These are phyloP conservation scores for Myotis vivesi DNA, from an alignment of 2,797 vertebrate genomes.

Conservation along the genomic window DNA sequence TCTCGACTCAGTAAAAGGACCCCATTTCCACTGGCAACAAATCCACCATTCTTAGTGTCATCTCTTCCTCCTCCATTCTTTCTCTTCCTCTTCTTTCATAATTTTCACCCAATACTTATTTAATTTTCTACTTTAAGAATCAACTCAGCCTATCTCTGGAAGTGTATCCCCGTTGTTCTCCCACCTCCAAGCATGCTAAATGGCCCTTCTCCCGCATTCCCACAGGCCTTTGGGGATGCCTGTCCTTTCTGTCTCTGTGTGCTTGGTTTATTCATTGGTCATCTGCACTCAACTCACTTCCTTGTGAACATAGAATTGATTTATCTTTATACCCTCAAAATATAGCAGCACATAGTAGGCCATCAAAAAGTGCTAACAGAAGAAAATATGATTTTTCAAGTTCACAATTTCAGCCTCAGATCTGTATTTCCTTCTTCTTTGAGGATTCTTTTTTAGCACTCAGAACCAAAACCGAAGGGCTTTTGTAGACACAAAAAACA, in stretches of 20 bases:
- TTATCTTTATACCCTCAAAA: background rate
- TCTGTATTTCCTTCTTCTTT: constrained; percentile 20
- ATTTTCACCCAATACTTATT: background rate
- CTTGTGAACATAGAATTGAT: background rate
- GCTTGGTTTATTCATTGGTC: background rate
- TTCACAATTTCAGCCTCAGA: background rate
- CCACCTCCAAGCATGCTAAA: too few relatives aligned
- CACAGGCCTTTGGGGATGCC: too few relatives aligned
- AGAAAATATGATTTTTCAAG: constrained; percentile 23
- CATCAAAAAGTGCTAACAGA: background rate
- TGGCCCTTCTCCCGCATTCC: background rate
- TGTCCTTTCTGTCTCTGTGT: too few relatives aligned
- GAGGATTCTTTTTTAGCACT: background rate
- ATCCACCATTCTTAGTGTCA: background rate
- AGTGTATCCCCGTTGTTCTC: background rate
- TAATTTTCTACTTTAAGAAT: background rate
- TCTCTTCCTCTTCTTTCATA: background rate
- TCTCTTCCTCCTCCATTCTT: background rate
- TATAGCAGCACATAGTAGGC: background rate
- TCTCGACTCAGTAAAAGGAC: background rate
- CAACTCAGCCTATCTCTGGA: background rate
- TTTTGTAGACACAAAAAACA: constrained; percentile 1
- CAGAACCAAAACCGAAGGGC: background rate
- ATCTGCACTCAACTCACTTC: background rate
- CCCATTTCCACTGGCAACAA: background rate